Evolutionary conservation across 1,140 invertebrate genomes (phyloP), one percentile per base, ranked within the genome.

Genomic region (Brachionus rotundiformis): DNA sequence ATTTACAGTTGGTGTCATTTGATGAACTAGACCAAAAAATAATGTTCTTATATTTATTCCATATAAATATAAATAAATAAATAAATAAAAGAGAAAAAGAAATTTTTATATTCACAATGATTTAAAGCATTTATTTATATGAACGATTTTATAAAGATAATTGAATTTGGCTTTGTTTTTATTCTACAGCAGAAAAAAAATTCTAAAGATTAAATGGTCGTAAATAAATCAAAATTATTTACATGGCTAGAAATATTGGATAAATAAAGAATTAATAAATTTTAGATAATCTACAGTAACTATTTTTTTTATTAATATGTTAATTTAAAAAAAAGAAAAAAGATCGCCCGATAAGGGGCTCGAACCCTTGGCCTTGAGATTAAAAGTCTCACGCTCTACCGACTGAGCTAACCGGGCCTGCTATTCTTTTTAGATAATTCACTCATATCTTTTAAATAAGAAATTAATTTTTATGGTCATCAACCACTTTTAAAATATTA

Each of bases 361-460:
- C 47, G 47, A 54, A 54, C 47, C 47, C 47, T 54, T 54, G 47
- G 47, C 47, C 47, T 54, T 54, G 47, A 54, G 47, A 54, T 54
- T 54, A 54, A 54, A 54, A 54, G 47, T 54, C 47, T 54, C 47
- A 54, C 47, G 47, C 47, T 54, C 47, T 54, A 54, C 47, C 47
- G 47, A 54, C 47, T 54, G 47, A 54, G 47, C 47, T 54, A 54
- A 49, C 16, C 47, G 13, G 47, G 13, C 13, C 16, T 16, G 47
- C 47, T 23, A 23, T 49, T 49, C 47, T 16, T 16, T 16, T 49
- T 5, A 2, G 7, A 13, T 47, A 3, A 47, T n/a, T 47, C 2
- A 44, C 4, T 36, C 8, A 44, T 11, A 6, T 44, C 2, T 7
- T 11, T 44, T 44, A 11, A 44, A 44, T 11, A 44, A 44, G 41